Conservation (phyloP, 2,888 invertebrate species). For the Ethmia dodecea region DNA sequence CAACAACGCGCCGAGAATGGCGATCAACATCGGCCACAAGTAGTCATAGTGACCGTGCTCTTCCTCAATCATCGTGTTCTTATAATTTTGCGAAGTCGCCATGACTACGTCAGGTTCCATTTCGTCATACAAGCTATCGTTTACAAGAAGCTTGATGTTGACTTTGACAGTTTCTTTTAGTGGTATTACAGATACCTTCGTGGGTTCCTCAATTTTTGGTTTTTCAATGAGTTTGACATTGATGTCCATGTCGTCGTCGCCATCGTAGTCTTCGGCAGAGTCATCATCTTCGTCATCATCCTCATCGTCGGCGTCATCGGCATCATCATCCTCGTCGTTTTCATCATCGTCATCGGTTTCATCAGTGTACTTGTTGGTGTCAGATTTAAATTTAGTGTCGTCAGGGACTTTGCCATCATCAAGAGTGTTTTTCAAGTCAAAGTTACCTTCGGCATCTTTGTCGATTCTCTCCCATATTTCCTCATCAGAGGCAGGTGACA, state of each 20-base stretch:
- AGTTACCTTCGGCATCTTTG: conserved; percentile 53
- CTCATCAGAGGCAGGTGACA: conserved; percentile 56
- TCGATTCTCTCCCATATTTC: conserved; percentile 71
- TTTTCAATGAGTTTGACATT: conserved; percentile 57
- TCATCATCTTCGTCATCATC: conserved; percentile 48
- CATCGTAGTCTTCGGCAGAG: conserved; percentile 46
- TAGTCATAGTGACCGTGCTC: conserved; percentile 69
- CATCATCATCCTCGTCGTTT: conserved; percentile 39
- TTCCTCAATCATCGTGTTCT: too few relatives aligned
- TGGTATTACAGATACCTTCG: conserved; percentile 12
- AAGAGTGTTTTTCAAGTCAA: conserved; percentile 59
- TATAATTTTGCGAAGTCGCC: conserved; percentile 48
- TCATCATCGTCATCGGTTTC: conserved; percentile 44
- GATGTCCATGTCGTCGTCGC: conserved; percentile 56
- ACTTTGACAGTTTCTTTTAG: conserved; percentile 36
- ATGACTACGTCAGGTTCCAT: conserved; percentile 44
- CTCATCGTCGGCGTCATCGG: conserved; percentile 50
- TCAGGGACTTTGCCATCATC: conserved; percentile 59
- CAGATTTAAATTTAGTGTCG: conserved; percentile 23
- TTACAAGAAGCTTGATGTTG: conserved; percentile 53
- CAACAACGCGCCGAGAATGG: conserved; percentile 75
- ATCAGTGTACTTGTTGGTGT: conserved; percentile 28
- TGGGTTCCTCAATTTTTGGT: conserved; percentile 17
- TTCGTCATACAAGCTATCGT: conserved; percentile 42
- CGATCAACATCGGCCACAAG: conserved; percentile 77